Base-by-base conservation (phyloP, 2,113 vertebrate species). In the Proterorhinus semilunaris region DNA sequence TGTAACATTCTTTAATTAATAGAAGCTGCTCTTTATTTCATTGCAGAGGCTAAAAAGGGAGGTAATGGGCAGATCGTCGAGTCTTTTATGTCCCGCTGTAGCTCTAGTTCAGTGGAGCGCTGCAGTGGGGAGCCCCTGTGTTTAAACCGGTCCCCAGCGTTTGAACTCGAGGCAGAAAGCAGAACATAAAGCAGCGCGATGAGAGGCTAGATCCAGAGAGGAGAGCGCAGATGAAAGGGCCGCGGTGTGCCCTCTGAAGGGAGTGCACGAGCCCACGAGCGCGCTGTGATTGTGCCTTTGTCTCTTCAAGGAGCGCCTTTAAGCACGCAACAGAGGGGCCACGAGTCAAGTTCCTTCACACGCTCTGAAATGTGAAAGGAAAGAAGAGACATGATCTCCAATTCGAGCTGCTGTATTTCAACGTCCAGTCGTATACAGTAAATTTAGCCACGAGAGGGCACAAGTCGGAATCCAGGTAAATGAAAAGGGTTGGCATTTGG, bases 61-160 rank as follows among this genome's bases (percentile, higher is more conserved):
- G 77, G 65, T 13, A 55, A 46, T 58, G 72, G 59, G 71, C 50
- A 65, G 69, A 65, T 51, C 11, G 46, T 49, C 36, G 53, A 63
- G 70, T 63, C 72, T 83, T 85, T 85, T 76, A 73, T 84, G 72
- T 83, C 81, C 80, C 59, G 75, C 82, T 82, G 54, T 72, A 72
- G 79, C 79, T 83, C 69, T 75, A 69, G 71, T 86, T 88, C 82
- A 84, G 72, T 74, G 76, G 71, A 78, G 86, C 79, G 49, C 67
- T 80, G 76, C 80, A 85, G 62, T 55, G 86, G 86, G 79, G 88
- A 82, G 80, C 85, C 83, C 81, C 81, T 73, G 76, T 72, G 75
- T 87, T 84, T 89, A 87, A 90, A 92, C 75, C 85, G 82, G 80
- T 91, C 90, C 89, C 92, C 79, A 75, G 86, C 82, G 91, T 83